Base-by-base conservation (phyloP, 1,140 invertebrate species). In the Laupala kohalensis region DNA sequence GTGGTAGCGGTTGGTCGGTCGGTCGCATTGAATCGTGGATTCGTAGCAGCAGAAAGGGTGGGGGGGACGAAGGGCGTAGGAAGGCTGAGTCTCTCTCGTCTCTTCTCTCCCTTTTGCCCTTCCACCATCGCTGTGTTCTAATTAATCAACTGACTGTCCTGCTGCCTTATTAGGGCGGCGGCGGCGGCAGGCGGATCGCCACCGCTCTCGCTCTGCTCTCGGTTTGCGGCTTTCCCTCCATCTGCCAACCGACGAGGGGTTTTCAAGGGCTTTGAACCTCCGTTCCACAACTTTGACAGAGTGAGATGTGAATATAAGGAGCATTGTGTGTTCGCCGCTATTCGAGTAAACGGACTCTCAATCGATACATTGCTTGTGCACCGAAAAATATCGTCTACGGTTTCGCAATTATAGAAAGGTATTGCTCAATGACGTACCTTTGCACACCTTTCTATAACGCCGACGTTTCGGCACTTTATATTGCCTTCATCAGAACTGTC, bases 111-210 rank as follows among this genome's bases (percentile, higher is more conserved):
- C 65, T 24, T 4, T 23, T 23, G 67, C 27, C 64, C 25, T 24
- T 3, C 4, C n/a, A 2, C 25, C 67, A 4, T 23, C 28, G 23
- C 12, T 68, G 67, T 68, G 67, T 68, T 68, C 67, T 68, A 68
- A 68, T 68, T 68, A 68, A 68, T 68, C 67, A 68, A 68, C 67
- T 68, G 67, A 68, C 67, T 68, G 29, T 68, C 27, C 29, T n/a
- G n/a, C 67, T n/a, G 67, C 26, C 67, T 68, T 68, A 68, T 68
- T 68, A 68, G 29, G 26, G 27, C n/a, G 5, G 26, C 28, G 26
- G 27, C 29, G 67, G 26, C 23, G 26, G 6, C 67, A 23, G 26
- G 26, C 67, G 26, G 26, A 3, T 15, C 2, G 25, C 27, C 64
- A 3, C 65, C 26, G 26, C 29, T n/a, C 26, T 15, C n/a, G 67